Conservation (phyloP, 2,888 invertebrate genomes). For the Lamproptera curius region DNA sequence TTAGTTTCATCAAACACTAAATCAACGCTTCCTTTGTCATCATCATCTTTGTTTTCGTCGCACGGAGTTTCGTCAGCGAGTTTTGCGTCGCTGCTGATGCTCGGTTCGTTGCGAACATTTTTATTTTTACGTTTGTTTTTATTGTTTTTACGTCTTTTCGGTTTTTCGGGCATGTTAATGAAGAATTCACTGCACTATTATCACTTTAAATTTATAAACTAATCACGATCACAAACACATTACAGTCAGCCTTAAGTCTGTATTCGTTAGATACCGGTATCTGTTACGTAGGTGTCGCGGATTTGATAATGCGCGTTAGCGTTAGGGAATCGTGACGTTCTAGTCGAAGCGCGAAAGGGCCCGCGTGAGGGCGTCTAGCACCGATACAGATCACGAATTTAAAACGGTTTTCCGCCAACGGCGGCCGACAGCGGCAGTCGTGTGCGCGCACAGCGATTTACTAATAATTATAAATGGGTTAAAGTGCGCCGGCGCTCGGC, state of each 20-base stretch:
- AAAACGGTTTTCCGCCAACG: constrained; percentile 60
- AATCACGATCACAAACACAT: constrained; percentile 54
- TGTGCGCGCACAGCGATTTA: constrained; percentile 72
- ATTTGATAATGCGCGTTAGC: constrained; percentile 39
- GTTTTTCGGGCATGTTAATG: constrained; percentile 66
- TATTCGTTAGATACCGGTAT: constrained; percentile 49
- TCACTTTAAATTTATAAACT: constrained; percentile 59
- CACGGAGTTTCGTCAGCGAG: constrained; percentile 31
- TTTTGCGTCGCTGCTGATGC: constrained; percentile 39
- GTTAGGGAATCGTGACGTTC: constrained; percentile 46
- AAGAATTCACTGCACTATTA: constrained; percentile 50
- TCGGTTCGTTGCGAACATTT: constrained; percentile 43
- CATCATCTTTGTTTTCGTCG: constrained; percentile 21
- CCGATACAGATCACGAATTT: constrained; percentile 48
- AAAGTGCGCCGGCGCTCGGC: constrained; percentile 70
- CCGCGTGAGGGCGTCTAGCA: constrained; percentile 38
- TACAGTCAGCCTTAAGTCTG: constrained; percentile 38
- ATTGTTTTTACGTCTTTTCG: constrained; percentile 66
- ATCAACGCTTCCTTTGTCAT: constrained; percentile 17
- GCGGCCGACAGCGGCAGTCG: constrained; percentile 65
- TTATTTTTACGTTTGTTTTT: constrained; percentile 71
- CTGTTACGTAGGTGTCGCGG: constrained; percentile 57
- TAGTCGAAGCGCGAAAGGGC: constrained; percentile 48
- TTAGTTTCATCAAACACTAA: constrained; percentile 3
- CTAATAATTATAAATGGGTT: constrained; percentile 77